Percentiles rank a stretch among this genome's conserved stretches.
Evolutionary conservation across 2,888 invertebrate genomes (phyloP).

Genomic region (Troides oblongomaculatus): DNA sequence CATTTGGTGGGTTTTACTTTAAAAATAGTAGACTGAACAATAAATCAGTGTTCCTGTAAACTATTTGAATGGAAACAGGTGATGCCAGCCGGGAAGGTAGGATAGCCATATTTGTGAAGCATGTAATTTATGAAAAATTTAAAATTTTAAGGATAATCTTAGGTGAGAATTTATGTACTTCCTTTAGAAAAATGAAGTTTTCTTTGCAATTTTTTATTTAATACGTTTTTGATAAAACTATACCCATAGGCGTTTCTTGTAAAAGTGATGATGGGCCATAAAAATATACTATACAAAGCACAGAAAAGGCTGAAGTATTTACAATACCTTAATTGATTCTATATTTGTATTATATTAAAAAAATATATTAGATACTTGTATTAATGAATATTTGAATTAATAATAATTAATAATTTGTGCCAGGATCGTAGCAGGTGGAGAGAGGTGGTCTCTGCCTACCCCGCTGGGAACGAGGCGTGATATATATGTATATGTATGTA

Average conservation of each 20-base stretch:
- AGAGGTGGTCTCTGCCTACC: too few species aligned
- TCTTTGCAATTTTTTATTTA: neutral
- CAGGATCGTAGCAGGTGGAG: too few species aligned
- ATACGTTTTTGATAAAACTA: neutral
- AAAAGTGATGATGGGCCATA: neutral
- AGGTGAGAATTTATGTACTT: too few species aligned
- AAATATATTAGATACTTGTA: neutral
- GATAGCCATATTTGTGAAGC: constrained; percentile 37
- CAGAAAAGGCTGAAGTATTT: neutral
- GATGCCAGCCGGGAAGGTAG: constrained; percentile 43
- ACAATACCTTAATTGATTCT: neutral
- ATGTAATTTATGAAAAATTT: neutral
- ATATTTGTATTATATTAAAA: neutral
- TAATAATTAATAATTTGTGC: too few species aligned
- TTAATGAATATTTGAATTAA: too few species aligned
- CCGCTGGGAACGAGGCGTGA: too few species aligned
- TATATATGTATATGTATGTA: too few species aligned
- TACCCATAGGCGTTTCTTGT: neutral
- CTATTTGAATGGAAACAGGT: constrained; percentile 48
- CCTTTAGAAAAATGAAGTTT: too few species aligned
- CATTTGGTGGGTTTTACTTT: constrained; percentile 22
- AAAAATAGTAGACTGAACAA: constrained; percentile 36
- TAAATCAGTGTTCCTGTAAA: constrained; percentile 46
- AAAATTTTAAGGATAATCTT: too few species aligned
- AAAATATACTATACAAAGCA: neutral